Evolutionary conservation across 2,113 vertebrate genomes (phyloP).

Genomic region (Xenopus borealis): DNA sequence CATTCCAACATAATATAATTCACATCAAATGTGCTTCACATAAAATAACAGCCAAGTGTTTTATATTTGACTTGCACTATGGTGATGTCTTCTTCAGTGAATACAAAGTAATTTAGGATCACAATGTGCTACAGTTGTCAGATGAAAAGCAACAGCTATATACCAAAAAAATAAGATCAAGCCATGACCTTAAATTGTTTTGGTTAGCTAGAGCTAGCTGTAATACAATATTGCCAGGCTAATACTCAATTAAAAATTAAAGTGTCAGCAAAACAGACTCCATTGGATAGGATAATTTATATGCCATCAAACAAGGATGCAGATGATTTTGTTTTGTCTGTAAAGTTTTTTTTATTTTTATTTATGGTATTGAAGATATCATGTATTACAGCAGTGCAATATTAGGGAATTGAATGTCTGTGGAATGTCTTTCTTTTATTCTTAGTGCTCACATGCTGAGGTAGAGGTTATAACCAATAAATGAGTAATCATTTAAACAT

Average conservation of each 20-base stretch:
- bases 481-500: not conserved
- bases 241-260: constrained; percentile 33
- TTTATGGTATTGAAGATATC: too few species aligned
- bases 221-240: constrained; percentile 25
- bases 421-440: too few species aligned
- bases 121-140: not conserved
- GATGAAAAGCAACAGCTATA: constrained; percentile 16
- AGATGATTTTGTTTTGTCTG: not conserved
- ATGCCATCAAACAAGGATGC: not conserved
- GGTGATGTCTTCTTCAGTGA: constrained; percentile 45
- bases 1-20: too few species aligned
- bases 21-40: too few species aligned
- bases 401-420: too few species aligned
- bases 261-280: constrained; percentile 1
- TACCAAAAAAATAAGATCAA: constrained; percentile 16
- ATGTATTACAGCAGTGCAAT: too few species aligned
- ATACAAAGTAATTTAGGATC: constrained; percentile 26
- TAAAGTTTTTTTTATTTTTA: too few species aligned
- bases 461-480: not conserved
- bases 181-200: constrained; percentile 16
- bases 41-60: not conserved
- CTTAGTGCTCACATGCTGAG: constrained; percentile 9
- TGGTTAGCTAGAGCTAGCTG: constrained; percentile 3
- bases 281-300: constrained; percentile 8
- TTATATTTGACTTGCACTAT: constrained; percentile 20